A percentile compares a stretch with the other conserved stretches of the same genome.
Conservation (phyloP, 2,888 invertebrate species). For the Standfussiana lucernea region DNA sequence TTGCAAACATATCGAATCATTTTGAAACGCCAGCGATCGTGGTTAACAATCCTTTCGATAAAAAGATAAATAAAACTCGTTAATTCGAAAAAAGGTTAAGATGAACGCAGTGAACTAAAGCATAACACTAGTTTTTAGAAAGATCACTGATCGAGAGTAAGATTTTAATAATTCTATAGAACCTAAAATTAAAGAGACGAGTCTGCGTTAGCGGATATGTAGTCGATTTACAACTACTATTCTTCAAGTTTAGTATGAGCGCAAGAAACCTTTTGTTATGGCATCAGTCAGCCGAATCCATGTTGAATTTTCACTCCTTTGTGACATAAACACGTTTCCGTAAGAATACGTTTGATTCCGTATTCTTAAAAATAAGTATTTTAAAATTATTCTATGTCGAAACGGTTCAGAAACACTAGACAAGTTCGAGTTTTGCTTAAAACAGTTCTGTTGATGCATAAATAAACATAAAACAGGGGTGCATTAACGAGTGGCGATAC, state of each 20-base stretch:
- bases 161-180: background rate
- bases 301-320: conserved; percentile 31
- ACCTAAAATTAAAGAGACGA: background rate
- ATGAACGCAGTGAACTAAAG: conserved; percentile 5
- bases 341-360: background rate
- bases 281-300: conserved; percentile 12
- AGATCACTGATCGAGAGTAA: background rate
- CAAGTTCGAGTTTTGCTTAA: conserved; percentile 3
- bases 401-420: background rate
- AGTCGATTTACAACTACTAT: background rate
- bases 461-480: conserved; percentile 13
- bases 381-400: background rate
- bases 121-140: conserved; percentile 35
- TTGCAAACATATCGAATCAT: conserved; percentile 12
- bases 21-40: conserved; percentile 10
- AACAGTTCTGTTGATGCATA: background rate
- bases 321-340: background rate
- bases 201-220: background rate
- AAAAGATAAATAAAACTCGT: conserved; percentile 34
- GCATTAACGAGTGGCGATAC: background rate
- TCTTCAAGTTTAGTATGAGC: background rate
- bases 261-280: conserved; percentile 16
- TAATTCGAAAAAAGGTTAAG: conserved; percentile 37
- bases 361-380: conserved; percentile 1
- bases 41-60: conserved; percentile 8